These are phyloP conservation scores for Gymnocheta viridis DNA, from an alignment of 2,888 invertebrate species.

Conservation along the genomic window DNA sequence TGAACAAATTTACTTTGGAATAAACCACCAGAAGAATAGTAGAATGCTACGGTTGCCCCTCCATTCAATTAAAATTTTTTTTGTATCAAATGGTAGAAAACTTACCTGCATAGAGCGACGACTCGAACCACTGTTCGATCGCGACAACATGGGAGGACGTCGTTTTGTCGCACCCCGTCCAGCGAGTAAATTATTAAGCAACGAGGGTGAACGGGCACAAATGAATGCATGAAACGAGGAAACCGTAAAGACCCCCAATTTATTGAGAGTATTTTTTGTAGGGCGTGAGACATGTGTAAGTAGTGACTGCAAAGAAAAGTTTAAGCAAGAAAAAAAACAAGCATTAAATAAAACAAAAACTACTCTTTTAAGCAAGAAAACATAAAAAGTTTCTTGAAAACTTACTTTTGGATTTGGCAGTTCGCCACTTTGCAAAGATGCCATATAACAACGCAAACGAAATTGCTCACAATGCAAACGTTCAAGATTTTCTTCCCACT, in stretches of 20 bases:
- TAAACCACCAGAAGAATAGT: too few species aligned
- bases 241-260: conserved; percentile 97
- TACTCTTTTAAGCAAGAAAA: not conserved
- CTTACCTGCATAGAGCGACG: conserved; percentile 92
- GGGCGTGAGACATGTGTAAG: conserved; percentile 97
- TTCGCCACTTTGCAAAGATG: conserved; percentile 96
- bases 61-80: not conserved
- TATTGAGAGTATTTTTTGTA: conserved; percentile 96
- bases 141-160: conserved; percentile 93
- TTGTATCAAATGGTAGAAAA: conserved; percentile 38
- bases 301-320: conserved; percentile 87
- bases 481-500: conserved; percentile 98
- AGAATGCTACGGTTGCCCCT: too few species aligned
- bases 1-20: too few species aligned
- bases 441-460: conserved; percentile 97
- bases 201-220: conserved; percentile 96
- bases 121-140: conserved; percentile 94
- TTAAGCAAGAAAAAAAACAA: not conserved
- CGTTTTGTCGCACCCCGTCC: conserved; percentile 95
- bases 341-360: not conserved
- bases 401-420: conserved; percentile 98
- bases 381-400: conserved; percentile 27
- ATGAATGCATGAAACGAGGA: conserved; percentile 99
- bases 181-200: conserved; percentile 94
- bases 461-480: conserved; percentile 98